Conservation (phyloP, 2,888 invertebrate genomes). For the Ernsta delagoae region DNA sequence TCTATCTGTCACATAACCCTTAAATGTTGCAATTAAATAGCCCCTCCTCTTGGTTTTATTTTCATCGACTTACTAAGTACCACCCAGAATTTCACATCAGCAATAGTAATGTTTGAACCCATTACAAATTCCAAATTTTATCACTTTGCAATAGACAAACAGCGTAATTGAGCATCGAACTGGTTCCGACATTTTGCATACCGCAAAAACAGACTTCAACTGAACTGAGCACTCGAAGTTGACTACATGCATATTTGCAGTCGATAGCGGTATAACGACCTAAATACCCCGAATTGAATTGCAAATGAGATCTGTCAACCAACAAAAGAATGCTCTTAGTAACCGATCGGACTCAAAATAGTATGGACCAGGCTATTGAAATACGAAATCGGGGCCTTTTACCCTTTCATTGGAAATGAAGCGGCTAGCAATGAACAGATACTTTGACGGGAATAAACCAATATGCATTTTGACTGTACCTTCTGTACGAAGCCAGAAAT, state of each 20-base stretch:
- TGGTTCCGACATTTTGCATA: slow-evolving; percentile 5
- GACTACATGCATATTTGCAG: slow-evolving; percentile 30
- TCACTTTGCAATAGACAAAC: background rate
- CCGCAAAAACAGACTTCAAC: slow-evolving; percentile 14
- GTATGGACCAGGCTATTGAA: slow-evolving; percentile 50
- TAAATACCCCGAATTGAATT: slow-evolving; percentile 56
- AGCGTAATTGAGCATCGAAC: slow-evolving; percentile 7
- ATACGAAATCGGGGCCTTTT: slow-evolving; percentile 51
- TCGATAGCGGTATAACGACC: slow-evolving; percentile 39
- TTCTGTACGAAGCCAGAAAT: slow-evolving; percentile 9
- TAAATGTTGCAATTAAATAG: too few relatives aligned
- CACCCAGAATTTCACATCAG: background rate
- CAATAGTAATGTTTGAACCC: background rate
- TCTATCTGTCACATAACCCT: too few relatives aligned
- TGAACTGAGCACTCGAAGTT: slow-evolving; percentile 1
- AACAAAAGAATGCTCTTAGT: slow-evolving; percentile 60
- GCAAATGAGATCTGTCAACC: slow-evolving; percentile 61
- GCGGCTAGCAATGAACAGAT: slow-evolving; percentile 35
- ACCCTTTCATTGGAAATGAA: slow-evolving; percentile 48
- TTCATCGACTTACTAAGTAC: background rate
- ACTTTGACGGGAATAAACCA: slow-evolving; percentile 21
- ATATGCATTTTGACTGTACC: slow-evolving; percentile 21
- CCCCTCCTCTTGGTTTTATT: background rate
- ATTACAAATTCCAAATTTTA: background rate
- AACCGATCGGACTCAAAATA: slow-evolving; percentile 52